Evolutionary conservation across 2,888 invertebrate genomes (phyloP).

Genomic region (Labia minor): DNA sequence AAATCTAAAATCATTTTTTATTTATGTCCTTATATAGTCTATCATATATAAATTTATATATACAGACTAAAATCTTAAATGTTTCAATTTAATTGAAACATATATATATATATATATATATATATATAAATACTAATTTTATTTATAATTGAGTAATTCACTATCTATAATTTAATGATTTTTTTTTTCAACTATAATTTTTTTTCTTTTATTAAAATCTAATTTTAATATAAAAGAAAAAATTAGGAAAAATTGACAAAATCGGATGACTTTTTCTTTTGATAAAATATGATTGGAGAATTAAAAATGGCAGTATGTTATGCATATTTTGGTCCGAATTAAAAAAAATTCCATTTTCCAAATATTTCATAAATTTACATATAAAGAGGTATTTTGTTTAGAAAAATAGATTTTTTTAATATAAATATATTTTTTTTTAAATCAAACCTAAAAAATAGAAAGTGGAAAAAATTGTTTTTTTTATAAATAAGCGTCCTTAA

Average conservation of each 20-base stretch:
- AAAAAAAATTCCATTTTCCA: not conserved
- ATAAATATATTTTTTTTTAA: too few relatives aligned
- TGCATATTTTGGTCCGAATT: not conserved
- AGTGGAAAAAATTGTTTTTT: too few relatives aligned
- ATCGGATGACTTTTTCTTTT: not conserved
- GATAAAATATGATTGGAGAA: not conserved
- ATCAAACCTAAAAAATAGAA: too few relatives aligned
- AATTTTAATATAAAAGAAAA: not conserved
- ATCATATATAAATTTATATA: not conserved
- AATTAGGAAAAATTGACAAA: constrained; percentile 2
- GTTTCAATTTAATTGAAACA: constrained; percentile 1
- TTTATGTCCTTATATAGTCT: not conserved
- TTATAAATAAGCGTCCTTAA: too few relatives aligned
- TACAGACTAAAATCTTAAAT: not conserved
- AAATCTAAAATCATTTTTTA: not conserved
- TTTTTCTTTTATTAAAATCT: not conserved
- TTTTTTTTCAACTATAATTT: not conserved
- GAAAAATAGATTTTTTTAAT: not conserved
- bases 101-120: not conserved
- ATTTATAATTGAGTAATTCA: too few relatives aligned
- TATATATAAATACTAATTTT: not conserved
- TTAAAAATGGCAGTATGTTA: not conserved
- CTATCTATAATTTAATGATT: too few relatives aligned
- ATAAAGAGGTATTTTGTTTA: not conserved
- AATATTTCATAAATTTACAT: not conserved